Conservation (phyloP, 2,888 invertebrate genomes). For the Lordiphosa fenestrarum region DNA sequence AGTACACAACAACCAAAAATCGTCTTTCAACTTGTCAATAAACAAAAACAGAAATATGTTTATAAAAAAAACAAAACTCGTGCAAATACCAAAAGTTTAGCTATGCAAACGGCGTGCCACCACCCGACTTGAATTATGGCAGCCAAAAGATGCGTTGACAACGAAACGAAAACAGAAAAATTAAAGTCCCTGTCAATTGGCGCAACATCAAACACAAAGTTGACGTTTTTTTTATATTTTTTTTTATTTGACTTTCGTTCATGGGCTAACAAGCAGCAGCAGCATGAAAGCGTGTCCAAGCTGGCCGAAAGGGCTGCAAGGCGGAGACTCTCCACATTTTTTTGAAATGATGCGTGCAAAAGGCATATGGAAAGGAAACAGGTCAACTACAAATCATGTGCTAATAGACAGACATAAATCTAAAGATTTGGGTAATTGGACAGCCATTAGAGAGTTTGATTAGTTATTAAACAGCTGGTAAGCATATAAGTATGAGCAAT, state of each 20-base stretch:
- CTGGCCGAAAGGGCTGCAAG: slow-evolving; percentile 28
- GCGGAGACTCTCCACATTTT: slow-evolving; percentile 11
- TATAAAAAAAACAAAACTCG: slow-evolving; percentile 35
- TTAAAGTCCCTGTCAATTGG: slow-evolving; percentile 65
- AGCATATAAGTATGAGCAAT: too few relatives aligned
- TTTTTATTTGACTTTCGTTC: slow-evolving; percentile 28
- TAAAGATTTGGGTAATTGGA: too few relatives aligned
- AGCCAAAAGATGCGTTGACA: slow-evolving; percentile 68
- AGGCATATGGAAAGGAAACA: background rate
- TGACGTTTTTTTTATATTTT: slow-evolving; percentile 13
- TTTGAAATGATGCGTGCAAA: slow-evolving; percentile 34
- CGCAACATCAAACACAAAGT: slow-evolving; percentile 31
- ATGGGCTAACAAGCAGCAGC: slow-evolving; percentile 42
- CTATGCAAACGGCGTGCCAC: slow-evolving; percentile 71
- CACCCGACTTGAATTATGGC: slow-evolving; percentile 67
- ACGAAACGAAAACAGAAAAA: slow-evolving; percentile 41
- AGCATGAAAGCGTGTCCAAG: slow-evolving; percentile 56
- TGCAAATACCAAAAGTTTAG: slow-evolving; percentile 69
- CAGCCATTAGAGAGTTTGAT: too few relatives aligned
- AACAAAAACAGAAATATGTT: slow-evolving; percentile 21
- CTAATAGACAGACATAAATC: too few relatives aligned
- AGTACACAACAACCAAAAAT: slow-evolving; percentile 34
- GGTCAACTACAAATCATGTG: too few relatives aligned
- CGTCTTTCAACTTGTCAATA: slow-evolving; percentile 59
- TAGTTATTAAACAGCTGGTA: too few relatives aligned